Percentiles rank a stretch among this genome's conserved stretches.
phyloP scores from a whole-genome alignment of 1,140 invertebrate genomes.

The Saccostrea echinata region DNA sequence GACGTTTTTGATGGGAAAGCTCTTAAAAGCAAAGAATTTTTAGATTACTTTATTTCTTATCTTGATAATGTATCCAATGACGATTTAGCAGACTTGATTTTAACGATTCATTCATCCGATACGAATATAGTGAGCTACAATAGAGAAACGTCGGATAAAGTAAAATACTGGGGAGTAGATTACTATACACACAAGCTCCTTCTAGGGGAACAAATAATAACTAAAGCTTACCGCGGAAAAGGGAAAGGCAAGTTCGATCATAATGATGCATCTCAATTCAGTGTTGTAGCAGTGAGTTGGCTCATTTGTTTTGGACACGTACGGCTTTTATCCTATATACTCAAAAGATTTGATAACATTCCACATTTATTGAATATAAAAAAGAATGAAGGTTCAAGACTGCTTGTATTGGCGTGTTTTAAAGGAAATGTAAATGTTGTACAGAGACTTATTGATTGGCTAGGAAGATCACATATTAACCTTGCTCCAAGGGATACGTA shows the following conservation, averaged over 20 bases:
- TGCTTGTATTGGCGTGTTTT: no score
- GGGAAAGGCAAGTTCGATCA: background rate
- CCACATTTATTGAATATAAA: background rate
- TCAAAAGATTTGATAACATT: background rate
- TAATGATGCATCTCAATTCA: background rate
- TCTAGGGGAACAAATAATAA: background rate
- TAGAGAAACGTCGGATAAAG: background rate
- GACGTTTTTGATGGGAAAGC: background rate
- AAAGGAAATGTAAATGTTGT: background rate
- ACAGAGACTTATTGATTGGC: background rate
- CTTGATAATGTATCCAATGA: background rate
- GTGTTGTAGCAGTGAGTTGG: background rate
- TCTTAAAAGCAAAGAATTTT: background rate
- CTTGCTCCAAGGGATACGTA: background rate
- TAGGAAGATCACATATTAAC: background rate
- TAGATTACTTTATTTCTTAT: background rate
- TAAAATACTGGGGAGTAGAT: background rate
- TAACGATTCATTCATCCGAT: background rate
- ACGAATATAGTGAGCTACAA: background rate
- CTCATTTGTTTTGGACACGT: background rate
- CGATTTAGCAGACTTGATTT: background rate
- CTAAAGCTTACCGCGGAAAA: background rate
- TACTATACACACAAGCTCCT: background rate
- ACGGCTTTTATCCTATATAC: background rate
- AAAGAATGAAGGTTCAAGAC: background rate